Base-by-base conservation (phyloP, 2,113 vertebrate species). In the Leptodactylus fuscus region DNA sequence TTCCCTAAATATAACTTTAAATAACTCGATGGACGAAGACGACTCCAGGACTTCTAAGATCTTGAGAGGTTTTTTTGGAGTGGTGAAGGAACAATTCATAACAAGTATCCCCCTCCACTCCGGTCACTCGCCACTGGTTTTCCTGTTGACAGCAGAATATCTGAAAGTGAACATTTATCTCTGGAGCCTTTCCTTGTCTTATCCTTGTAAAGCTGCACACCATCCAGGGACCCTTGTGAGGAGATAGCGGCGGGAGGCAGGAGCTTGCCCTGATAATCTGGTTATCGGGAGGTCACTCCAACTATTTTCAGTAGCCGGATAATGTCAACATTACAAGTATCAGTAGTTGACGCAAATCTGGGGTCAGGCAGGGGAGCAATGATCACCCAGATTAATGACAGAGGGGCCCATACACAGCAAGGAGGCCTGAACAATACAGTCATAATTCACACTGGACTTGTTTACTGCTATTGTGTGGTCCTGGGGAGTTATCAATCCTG, bases 231-330 rank as follows among this genome's bases (percentile, higher is more conserved):
- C 48, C 44, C 44, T 49, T 49, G 22, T n/a, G n/a, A 16, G 13
- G 44, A 71, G 81, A 71, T 82, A 82, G 53, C 8, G 29, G 46
- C 5, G 13, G 38, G 38, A 18, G 58, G 58, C 24, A 11, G 38
- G 8, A 38, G 27, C 32, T n/a, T 8, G 24, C 38, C 0, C 76
- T 55, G 76, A 80, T 79, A 85, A 80, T 71, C 12, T 79, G 55
- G 65, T 80, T 85, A 55, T 85, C 27, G 4, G n/a, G 69, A 80
- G 83, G 83, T 85, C 83, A 80, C 8, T n/a, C 13, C 36, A 32
- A 49, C 18, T 78, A 73, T 85, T 85, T 83, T 80, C 75, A 79
- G 83, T 80, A 80, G 75, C 76, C 46, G 38, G 83, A 80, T 85
- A 71, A 55, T 80, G 27, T 80, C 70, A 80, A 85, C 83, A 80